Evolutionary conservation across 2,113 vertebrate species (phyloP).

Genomic region (Jaculus jaculus): DNA sequence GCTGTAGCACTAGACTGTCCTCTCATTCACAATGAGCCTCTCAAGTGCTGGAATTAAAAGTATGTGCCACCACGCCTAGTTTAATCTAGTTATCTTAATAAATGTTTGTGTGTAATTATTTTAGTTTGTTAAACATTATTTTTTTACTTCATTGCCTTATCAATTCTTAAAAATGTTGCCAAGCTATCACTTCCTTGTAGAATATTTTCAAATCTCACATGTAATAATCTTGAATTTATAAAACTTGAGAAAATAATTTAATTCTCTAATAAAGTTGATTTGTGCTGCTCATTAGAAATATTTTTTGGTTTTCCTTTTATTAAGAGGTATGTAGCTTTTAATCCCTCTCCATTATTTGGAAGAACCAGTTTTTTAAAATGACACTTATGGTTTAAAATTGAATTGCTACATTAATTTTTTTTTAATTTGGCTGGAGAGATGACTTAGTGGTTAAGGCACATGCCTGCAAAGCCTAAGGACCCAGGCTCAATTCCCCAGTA

Average conservation of each 20-base stretch:
- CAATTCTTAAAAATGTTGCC: no score
- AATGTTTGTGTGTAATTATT: constrained; percentile 34
- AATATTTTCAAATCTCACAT: constrained; percentile 41
- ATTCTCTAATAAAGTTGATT: constrained; percentile 30
- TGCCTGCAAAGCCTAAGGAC: no score
- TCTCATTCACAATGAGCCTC: no score
- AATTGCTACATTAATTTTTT: not conserved
- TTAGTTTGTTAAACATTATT: constrained; percentile 14
- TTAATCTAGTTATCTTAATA: not conserved
- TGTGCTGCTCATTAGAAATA: not conserved
- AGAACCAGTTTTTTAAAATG: constrained; percentile 9
- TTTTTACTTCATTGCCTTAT: not conserved
- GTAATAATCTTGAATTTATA: not conserved
- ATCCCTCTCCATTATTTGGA: not conserved
- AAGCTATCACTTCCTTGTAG: not conserved
- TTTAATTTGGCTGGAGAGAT: no score
- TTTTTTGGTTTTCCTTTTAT: constrained; percentile 29
- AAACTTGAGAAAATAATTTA: not conserved
- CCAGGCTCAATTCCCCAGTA: no score
- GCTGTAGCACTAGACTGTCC: no score
- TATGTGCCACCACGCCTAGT: no score
- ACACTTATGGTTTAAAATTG: constrained; percentile 5
- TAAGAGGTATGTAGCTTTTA: constrained; percentile 44
- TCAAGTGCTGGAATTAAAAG: no score
- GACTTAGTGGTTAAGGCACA: no score